Conservation (phyloP, 1,140 invertebrate genomes). For the Periplaneta americana region DNA sequence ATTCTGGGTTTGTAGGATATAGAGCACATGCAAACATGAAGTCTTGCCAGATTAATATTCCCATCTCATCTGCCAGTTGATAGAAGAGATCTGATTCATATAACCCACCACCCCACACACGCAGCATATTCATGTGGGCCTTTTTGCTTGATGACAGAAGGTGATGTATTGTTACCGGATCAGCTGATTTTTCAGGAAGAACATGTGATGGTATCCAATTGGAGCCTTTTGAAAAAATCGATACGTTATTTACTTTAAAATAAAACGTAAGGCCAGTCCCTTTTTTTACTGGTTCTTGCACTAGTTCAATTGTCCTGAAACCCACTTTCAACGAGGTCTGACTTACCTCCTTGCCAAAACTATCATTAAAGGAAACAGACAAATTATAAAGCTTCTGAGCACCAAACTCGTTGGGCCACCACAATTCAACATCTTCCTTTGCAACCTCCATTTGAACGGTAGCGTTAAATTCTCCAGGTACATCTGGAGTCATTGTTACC, state of each 20-base stretch:
- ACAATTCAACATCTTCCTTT: constrained; percentile 46
- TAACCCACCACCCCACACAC: constrained; percentile 96
- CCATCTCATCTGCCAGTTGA: constrained; percentile 63
- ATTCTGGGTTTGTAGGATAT: constrained; percentile 76
- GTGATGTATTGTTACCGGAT: constrained; percentile 39
- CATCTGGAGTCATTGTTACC: background rate
- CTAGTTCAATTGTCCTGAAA: constrained; percentile 78
- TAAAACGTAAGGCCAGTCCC: constrained; percentile 59
- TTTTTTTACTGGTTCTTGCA: constrained; percentile 53
- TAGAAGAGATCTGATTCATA: constrained; percentile 95
- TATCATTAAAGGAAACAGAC: constrained; percentile 42
- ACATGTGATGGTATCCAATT: constrained; percentile 93
- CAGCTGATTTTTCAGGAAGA: constrained; percentile 68
- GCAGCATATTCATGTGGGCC: constrained; percentile 87
- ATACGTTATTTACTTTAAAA: constrained; percentile 79
- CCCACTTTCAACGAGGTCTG: constrained; percentile 51
- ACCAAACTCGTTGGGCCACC: constrained; percentile 97
- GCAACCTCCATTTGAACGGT: background rate
- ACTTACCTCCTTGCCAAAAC: constrained; percentile 28
- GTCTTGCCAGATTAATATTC: constrained; percentile 88
- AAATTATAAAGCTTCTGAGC: constrained; percentile 72
- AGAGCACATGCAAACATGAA: constrained; percentile 97
- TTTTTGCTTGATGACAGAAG: constrained; percentile 68
- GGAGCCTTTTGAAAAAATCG: constrained; percentile 94
- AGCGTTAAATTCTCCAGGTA: constrained; percentile 15